These are phyloP conservation scores for Tetramorium alpestre DNA, from an alignment of 1,140 invertebrate species.

Conservation along the genomic window DNA sequence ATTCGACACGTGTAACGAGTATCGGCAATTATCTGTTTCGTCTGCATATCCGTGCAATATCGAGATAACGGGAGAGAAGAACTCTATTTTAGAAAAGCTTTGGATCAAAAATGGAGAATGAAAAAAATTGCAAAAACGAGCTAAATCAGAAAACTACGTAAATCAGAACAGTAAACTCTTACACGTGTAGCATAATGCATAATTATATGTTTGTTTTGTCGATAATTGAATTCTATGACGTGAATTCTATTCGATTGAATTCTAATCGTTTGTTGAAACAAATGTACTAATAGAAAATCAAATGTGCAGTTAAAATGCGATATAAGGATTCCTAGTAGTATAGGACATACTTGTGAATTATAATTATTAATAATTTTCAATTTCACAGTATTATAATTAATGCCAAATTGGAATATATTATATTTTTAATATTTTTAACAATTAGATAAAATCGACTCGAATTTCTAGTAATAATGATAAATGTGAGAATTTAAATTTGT, in stretches of 20 bases:
- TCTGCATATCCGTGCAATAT: not conserved
- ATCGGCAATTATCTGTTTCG: not conserved
- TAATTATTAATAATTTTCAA: not conserved
- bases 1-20: conserved; percentile 4
- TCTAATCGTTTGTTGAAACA: not conserved
- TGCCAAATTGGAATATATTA: not conserved
- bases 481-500: not conserved
- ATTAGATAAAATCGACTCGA: not conserved
- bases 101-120: not conserved
- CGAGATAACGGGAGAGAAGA: not conserved
- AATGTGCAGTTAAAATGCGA: not conserved
- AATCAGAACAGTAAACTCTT: not conserved
- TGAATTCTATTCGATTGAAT: no score
- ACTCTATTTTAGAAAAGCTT: not conserved
- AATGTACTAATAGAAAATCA: not conserved
- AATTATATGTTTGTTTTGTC: not conserved
- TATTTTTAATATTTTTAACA: not conserved
- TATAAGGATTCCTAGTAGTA: not conserved
- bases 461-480: not conserved
- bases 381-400: not conserved
- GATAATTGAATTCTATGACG: not conserved
- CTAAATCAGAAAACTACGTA: no score
- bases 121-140: not conserved
- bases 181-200: not conserved
- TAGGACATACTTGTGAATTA: not conserved